phyloP scores from a whole-genome alignment of 2,888 invertebrate species.

The Drosophila infuscata region DNA sequence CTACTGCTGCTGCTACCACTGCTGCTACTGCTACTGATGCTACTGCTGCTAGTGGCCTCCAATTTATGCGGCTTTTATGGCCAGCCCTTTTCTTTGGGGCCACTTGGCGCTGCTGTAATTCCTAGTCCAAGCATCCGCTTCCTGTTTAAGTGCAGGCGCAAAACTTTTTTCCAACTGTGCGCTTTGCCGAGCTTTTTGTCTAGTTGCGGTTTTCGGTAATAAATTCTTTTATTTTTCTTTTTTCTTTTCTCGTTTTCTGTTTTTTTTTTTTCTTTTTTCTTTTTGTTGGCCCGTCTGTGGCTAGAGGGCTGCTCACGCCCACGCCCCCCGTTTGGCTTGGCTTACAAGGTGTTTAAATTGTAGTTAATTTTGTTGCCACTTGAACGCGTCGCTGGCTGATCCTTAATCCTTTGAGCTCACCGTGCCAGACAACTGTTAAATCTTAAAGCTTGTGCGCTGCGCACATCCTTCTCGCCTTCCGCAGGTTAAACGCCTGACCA shows the following conservation, averaged over 20 bases:
- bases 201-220: constrained; percentile 81
- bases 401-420: constrained; percentile 46
- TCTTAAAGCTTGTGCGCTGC: constrained; percentile 42
- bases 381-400: constrained; percentile 53
- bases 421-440: constrained; percentile 38
- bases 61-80: constrained; percentile 75
- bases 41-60: constrained; percentile 36
- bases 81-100: constrained; percentile 65
- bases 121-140: constrained; percentile 78
- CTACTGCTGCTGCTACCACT: neutral
- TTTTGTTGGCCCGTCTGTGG: constrained; percentile 55
- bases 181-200: constrained; percentile 68
- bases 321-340: constrained; percentile 29
- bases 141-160: constrained; percentile 77
- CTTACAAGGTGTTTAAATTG: constrained; percentile 81
- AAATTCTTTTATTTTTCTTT: constrained; percentile 71
- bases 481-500: constrained; percentile 89
- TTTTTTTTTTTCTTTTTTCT: constrained; percentile 4
- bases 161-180: constrained; percentile 54
- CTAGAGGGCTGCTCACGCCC: constrained; percentile 51
- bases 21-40: neutral
- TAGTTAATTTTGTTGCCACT: constrained; percentile 79
- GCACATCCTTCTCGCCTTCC: neutral
- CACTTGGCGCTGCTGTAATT: constrained; percentile 64
- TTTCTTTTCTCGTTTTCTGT: neutral